Base-by-base conservation (phyloP, 2,888 invertebrate species). In the Rosalia funebris region DNA sequence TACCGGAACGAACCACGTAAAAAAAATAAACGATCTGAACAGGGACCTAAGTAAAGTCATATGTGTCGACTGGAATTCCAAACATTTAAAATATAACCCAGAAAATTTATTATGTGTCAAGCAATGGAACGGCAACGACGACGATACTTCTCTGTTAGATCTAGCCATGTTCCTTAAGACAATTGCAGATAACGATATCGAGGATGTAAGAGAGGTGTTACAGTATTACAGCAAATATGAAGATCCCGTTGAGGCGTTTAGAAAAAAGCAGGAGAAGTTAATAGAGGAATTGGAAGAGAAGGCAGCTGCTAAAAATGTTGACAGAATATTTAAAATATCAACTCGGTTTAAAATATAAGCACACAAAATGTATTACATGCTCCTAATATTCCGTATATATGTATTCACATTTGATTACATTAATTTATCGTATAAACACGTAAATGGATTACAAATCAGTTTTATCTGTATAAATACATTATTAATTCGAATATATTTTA, bases 121-220 rank as follows among this genome's bases (percentile, higher is more conserved):
- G 57, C 89, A 93, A 76, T 98, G 98, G 98, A 86, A 87, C 63
- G 98, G 98, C 1, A 91, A 92, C 59, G 95, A 96, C 77, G 91
- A 94, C 70, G 98, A 98, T 79, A 88, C 91, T 0, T 88, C 91
- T 0, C 83, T 98, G 0, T 84, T 93, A 41, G 97, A 98, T 80
- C 86, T 98, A 55, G 93, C 95, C 9, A 89, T 92, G 72, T 76
- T 77, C 54, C 62, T 77, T 31, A 74, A 73, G 64, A 69, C 95
- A 39, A 91, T 99, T 77, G 92, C 92, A 11, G 86, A 91, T 68
- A 91, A 92, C 62, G 91, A 93, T 68, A 91, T 97, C 1, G 88
- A 91, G 15, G 98, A 98, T 83, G 96, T 99, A 0, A 87, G 98
- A 58, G 92, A 94, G 54, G 97, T 97, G 16, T 82, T 98, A 54